phyloP scores from a whole-genome alignment of 2,888 invertebrate genomes.

The Leuctra nigra region DNA sequence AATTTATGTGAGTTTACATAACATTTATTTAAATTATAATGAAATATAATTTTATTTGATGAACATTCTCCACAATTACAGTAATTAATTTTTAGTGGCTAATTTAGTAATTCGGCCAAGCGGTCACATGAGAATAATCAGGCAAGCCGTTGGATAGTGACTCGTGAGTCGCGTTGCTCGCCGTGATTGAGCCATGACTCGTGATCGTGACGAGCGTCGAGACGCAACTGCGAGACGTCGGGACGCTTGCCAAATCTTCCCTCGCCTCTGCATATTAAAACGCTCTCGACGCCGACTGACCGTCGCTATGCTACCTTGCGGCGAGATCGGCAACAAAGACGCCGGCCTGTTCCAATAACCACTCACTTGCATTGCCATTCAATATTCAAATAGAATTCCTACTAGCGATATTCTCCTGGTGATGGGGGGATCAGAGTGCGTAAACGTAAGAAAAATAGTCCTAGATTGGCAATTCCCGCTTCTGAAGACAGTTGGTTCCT shows the following conservation, averaged over 20 bases:
- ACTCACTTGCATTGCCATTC: background rate
- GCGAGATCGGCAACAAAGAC: background rate
- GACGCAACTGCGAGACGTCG: too few species aligned
- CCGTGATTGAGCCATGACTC: too few species aligned
- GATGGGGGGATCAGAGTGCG: background rate
- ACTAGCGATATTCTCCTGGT: background rate
- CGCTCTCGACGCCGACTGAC: background rate
- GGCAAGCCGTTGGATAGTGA: too few species aligned
- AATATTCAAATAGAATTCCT: background rate
- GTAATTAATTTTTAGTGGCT: background rate
- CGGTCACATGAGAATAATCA: background rate
- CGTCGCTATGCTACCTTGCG: background rate
- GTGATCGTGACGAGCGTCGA: too few species aligned
- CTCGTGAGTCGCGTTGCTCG: too few species aligned
- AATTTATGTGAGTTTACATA: background rate
- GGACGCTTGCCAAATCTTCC: too few species aligned
- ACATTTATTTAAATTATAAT: background rate
- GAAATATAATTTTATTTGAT: conserved; percentile 8
- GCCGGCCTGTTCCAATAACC: background rate
- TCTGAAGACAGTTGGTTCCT: background rate
- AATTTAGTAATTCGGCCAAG: conserved; percentile 2
- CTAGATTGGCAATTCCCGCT: too few species aligned
- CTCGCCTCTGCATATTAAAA: too few species aligned
- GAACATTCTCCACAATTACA: conserved; percentile 3
- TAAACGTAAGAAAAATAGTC: background rate